Evolutionary conservation across 1,140 invertebrate species (phyloP).

Genomic region (Lethrus apterus): DNA sequence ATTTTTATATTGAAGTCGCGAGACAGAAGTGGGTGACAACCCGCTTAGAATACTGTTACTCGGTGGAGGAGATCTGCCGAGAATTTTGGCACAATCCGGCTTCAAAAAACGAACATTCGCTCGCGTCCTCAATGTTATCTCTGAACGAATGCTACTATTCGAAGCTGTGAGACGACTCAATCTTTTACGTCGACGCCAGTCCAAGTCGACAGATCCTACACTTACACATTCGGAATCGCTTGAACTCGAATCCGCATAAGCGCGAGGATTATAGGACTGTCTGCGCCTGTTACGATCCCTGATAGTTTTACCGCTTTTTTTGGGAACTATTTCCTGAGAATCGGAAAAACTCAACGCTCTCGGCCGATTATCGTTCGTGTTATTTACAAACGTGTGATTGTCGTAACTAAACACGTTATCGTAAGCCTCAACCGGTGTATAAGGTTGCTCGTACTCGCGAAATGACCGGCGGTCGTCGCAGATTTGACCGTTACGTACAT

Average conservation of each 20-base stretch:
- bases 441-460: slow-evolving; percentile 19
- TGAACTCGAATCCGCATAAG: slow-evolving; percentile 41
- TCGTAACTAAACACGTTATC: slow-evolving; percentile 26
- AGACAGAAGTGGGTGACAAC: slow-evolving; percentile 37
- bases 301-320: slow-evolving; percentile 36
- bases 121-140: slow-evolving; percentile 22
- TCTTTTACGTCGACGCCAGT: slow-evolving; percentile 36
- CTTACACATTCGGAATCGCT: slow-evolving; percentile 36
- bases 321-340: slow-evolving; percentile 30
- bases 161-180: slow-evolving; percentile 34
- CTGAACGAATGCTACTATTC: slow-evolving; percentile 38
- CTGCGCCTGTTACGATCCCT: slow-evolving; percentile 45
- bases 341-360: slow-evolving; percentile 36
- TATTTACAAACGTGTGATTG: slow-evolving; percentile 16
- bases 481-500: slow-evolving; percentile 15
- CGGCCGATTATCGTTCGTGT: slow-evolving; percentile 19
- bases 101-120: slow-evolving; percentile 33
- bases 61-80: slow-evolving; percentile 38
- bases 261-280: slow-evolving; percentile 49
- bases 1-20: slow-evolving; percentile 30
- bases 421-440: slow-evolving; percentile 22
- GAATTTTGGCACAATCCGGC: slow-evolving; percentile 29
- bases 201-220: slow-evolving; percentile 39
- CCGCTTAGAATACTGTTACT: slow-evolving; percentile 38
- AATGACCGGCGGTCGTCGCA: slow-evolving; percentile 15